Percentiles rank a stretch among this genome's conserved stretches.
phyloP scores from a whole-genome alignment of 2,797 vertebrate genomes.

The Xerus rutilus region DNA sequence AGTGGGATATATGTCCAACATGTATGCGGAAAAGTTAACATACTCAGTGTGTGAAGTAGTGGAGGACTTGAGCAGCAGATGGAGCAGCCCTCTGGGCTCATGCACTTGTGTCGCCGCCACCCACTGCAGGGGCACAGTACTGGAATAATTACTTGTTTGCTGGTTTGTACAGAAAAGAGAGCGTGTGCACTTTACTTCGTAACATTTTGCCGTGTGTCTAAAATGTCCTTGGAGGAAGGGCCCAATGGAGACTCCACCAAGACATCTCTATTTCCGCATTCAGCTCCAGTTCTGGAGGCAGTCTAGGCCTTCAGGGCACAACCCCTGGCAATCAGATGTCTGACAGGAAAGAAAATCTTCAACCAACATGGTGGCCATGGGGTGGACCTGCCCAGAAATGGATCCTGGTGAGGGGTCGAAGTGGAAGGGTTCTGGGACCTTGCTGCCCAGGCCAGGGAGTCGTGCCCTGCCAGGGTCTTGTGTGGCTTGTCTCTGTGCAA shows the following conservation, averaged over 20 bases:
- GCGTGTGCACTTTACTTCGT: neutral
- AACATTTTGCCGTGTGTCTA: neutral
- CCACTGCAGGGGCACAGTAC: neutral
- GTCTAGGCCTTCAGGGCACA: neutral
- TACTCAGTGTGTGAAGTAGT: no score
- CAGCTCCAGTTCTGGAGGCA: neutral
- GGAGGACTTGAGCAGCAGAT: no score
- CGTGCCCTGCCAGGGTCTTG: no score
- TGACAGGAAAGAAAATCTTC: neutral
- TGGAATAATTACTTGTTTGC: neutral
- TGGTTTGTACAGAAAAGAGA: neutral
- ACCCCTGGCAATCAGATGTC: neutral
- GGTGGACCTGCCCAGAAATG: neutral
- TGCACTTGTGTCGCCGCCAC: accelerated
- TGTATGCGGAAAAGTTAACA: neutral
- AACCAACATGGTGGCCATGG: neutral
- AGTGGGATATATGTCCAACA: neutral
- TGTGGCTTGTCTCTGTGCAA: neutral
- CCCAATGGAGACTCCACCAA: neutral
- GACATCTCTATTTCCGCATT: neutral
- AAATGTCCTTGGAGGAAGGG: neutral
- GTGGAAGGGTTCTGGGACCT: no score
- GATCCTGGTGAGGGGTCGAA: no score
- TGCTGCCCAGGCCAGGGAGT: neutral
- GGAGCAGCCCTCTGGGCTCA: neutral